Evolutionary conservation across 2,797 vertebrate genomes (phyloP), one percentile per base, ranked within the genome.

Genomic region (Selene dorsalis): DNA sequence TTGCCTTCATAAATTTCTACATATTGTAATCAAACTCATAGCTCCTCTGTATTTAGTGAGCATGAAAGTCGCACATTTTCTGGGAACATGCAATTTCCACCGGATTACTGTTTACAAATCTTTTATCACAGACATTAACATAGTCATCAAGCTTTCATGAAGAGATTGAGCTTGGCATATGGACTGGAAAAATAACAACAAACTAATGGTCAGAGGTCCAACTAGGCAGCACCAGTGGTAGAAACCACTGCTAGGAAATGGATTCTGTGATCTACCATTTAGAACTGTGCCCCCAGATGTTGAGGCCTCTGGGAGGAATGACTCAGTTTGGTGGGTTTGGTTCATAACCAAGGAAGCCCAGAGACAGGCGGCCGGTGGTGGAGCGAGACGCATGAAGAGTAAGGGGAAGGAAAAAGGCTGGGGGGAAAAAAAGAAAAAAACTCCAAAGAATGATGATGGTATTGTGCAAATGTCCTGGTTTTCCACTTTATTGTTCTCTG

Each of bases 271-370:
- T 82, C 71, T 75, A 47, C 71, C 56, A 71, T 85, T 85, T 73
- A 60, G 30, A 82, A 60, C 41, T 69, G 85, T 39, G 70, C 60
- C 64, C 47, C 63, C 87, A 92, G 86, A 88, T 92, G 83, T 73
- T 81, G 26, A 60, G 63, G 57, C 53, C 57, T 74, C 59, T 72
- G 83, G 89, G 87, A 79, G 75, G 69, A 75, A 89, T 93, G 91
- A 91, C 80, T 93, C 90, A 79, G 30, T 75, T 73, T 58, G 72
- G 71, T 88, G 69, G 76, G 58, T 90, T 90, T 91, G 74, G 84
- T 88, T 87, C 79, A 81, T 84, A 55, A 80, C 83, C 77, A 87
- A 61, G 32, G 67, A 79, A 43, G 60, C 79, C 72, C 72, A 78
- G 50, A 71, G 60, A 70, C 48, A 24, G 56, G 62, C 32, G 4